A percentile compares a stretch with the other conserved stretches of the same genome.
Evolutionary conservation across 30 jellyfish, hydroid and myxozoan genomes (phyloP).

Genomic region (Nemopilema nomurai): DNA sequence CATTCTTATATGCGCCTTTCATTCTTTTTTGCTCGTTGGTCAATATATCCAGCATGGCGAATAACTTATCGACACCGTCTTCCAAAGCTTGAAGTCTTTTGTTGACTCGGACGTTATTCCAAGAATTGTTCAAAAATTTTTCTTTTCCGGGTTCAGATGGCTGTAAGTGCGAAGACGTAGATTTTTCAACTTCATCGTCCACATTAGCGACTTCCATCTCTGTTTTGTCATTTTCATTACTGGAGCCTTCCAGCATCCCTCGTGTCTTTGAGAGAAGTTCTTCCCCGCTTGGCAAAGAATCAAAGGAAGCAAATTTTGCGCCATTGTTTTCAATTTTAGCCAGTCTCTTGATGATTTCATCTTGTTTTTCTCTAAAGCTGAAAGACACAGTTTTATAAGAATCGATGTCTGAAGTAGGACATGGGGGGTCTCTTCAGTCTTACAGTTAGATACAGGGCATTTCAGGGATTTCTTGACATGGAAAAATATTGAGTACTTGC

Average conservation of each 20-base stretch:
- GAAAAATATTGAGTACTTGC: no score
- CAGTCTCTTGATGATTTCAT: conserved; percentile 16
- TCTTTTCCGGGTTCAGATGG: background rate
- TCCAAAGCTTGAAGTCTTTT: conserved; percentile 72
- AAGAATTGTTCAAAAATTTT: conserved; percentile 19
- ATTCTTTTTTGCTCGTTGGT: conserved; percentile 47
- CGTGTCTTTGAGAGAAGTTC: conserved; percentile 10
- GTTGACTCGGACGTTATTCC: conserved; percentile 64
- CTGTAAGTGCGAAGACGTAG: no score
- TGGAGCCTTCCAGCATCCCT: background rate
- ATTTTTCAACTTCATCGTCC: background rate
- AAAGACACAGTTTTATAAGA: no score
- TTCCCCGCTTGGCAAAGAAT: conserved; percentile 30
- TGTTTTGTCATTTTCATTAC: background rate
- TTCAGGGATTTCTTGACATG: no score
- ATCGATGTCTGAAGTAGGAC: no score
- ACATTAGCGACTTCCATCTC: background rate
- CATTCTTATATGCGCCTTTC: background rate
- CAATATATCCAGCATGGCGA: conserved; percentile 62
- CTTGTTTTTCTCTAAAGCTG: conserved; percentile 10
- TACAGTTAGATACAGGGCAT: no score
- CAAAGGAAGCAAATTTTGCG: background rate
- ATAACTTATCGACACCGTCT: conserved; percentile 79
- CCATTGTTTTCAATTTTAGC: background rate
- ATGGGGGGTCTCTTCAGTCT: no score